Evolutionary conservation across 2,888 invertebrate species (phyloP).

Genomic region (Phengaris arion): DNA sequence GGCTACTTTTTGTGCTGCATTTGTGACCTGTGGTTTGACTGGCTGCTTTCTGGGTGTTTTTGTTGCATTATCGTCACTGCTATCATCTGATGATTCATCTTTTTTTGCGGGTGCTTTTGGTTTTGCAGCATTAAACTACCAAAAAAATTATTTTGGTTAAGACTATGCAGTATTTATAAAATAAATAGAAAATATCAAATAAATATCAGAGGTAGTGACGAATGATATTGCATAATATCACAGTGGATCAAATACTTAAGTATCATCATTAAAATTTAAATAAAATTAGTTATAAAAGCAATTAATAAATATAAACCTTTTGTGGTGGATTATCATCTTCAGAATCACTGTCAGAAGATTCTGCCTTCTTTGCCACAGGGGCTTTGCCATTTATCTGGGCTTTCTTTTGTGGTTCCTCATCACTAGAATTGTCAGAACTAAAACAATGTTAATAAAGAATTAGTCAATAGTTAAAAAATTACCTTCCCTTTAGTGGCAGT

Average conservation of each 20-base stretch:
- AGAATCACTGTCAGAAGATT: slow-evolving; percentile 66
- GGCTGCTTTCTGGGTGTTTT: slow-evolving; percentile 46
- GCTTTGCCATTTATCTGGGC: slow-evolving; percentile 54
- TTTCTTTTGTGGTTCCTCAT: slow-evolving; percentile 52
- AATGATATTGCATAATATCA: slow-evolving; percentile 52
- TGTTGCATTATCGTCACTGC: slow-evolving; percentile 57
- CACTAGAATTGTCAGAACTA: slow-evolving; percentile 56
- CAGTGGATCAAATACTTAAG: slow-evolving; percentile 45
- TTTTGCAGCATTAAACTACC: slow-evolving; percentile 41
- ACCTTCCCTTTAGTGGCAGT: too few relatives aligned
- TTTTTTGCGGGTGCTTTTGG: slow-evolving; percentile 55
- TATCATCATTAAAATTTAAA: slow-evolving; percentile 51
- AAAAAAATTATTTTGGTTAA: slow-evolving; percentile 26
- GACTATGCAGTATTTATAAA: not conserved
- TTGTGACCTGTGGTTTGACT: slow-evolving; percentile 47
- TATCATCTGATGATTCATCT: slow-evolving; percentile 57
- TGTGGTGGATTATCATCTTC: slow-evolving; percentile 60
- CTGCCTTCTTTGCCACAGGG: slow-evolving; percentile 51
- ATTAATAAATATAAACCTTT: slow-evolving; percentile 38
- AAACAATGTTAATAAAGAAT: slow-evolving; percentile 24
- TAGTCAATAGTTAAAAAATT: too few relatives aligned
- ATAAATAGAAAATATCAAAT: not conserved
- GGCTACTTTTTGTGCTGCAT: slow-evolving; percentile 42
- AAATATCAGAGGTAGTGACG: slow-evolving; percentile 71
- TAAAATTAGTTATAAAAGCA: slow-evolving; percentile 16